Conservation (phyloP, 2,888 invertebrate genomes). For the Phymatocera aterrima region DNA sequence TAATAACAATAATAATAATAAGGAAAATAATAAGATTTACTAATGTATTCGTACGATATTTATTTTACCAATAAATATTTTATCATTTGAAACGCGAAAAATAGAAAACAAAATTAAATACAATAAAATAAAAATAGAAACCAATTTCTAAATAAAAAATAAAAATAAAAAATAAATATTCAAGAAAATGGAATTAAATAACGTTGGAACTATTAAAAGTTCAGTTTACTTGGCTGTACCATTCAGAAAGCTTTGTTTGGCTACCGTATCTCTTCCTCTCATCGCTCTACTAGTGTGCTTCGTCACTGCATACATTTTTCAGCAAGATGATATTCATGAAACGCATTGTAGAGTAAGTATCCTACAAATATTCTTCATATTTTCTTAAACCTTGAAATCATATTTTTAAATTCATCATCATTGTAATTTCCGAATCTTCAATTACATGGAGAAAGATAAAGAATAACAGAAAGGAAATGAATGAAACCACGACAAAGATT, state of each 20-base stretch:
- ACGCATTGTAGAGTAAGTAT: slow-evolving; percentile 93
- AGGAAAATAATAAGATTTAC: background rate
- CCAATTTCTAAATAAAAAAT: too few relatives aligned
- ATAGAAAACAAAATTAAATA: background rate
- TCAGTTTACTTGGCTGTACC: slow-evolving; percentile 84
- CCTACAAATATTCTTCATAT: background rate
- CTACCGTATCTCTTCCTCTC: slow-evolving; percentile 91
- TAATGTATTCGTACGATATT: slow-evolving; percentile 33
- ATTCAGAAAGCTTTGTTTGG: slow-evolving; percentile 87
- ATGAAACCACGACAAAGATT: too few relatives aligned
- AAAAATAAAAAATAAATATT: background rate
- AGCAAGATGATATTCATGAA: slow-evolving; percentile 95
- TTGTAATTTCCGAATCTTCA: too few relatives aligned
- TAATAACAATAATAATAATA: background rate
- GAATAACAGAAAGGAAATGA: too few relatives aligned
- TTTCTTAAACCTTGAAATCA: background rate
- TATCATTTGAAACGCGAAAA: slow-evolving; percentile 13
- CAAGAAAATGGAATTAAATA: slow-evolving; percentile 68
- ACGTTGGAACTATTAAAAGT: slow-evolving; percentile 66
- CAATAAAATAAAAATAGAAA: too few relatives aligned
- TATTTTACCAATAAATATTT: slow-evolving; percentile 33
- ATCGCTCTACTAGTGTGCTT: slow-evolving; percentile 91
- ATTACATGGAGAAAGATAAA: too few relatives aligned
- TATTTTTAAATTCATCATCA: background rate
- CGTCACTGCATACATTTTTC: slow-evolving; percentile 92